A percentile compares a stretch with the other conserved stretches of the same genome.
phyloP scores from a whole-genome alignment of 2,888 invertebrate species.

The Odontocolon sp. region DNA sequence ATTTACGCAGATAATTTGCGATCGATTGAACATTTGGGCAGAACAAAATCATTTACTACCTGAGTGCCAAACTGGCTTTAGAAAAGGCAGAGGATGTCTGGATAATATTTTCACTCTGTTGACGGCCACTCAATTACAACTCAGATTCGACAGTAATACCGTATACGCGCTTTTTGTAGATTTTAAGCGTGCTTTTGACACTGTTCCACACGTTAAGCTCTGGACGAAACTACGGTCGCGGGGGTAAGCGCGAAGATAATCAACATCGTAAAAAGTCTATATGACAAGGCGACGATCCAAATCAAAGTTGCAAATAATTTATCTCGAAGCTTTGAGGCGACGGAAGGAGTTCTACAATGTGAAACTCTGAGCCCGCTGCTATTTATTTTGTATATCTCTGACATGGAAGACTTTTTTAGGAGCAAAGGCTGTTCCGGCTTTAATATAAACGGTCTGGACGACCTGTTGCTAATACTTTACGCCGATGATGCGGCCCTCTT shows the following conservation, averaged over 20 bases:
- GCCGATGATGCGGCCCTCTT: slow-evolving; percentile 52
- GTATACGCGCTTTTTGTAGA: slow-evolving; percentile 61
- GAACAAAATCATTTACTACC: slow-evolving; percentile 56
- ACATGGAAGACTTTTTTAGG: slow-evolving; percentile 43
- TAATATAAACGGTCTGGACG: slow-evolving; percentile 38
- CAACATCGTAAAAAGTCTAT: slow-evolving; percentile 38
- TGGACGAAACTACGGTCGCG: slow-evolving; percentile 51
- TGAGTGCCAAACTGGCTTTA: slow-evolving; percentile 66
- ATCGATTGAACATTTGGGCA: not conserved
- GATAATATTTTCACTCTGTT: slow-evolving; percentile 65
- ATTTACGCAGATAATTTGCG: too few relatives aligned
- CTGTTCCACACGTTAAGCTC: slow-evolving; percentile 44
- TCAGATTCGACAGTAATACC: slow-evolving; percentile 22
- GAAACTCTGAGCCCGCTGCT: slow-evolving; percentile 41
- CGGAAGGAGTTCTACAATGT: too few relatives aligned
- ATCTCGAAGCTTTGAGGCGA: not conserved
- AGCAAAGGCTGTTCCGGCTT: slow-evolving; percentile 36
- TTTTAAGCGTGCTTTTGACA: slow-evolving; percentile 58
- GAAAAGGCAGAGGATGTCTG: slow-evolving; percentile 54
- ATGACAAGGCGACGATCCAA: slow-evolving; percentile 26
- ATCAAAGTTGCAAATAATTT: slow-evolving; percentile 1
- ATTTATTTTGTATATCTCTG: slow-evolving; percentile 48
- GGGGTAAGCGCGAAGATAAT: slow-evolving; percentile 60
- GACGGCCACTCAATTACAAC: slow-evolving; percentile 48
- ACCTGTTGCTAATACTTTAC: slow-evolving; percentile 39